Evolutionary conservation across 2,888 invertebrate species (phyloP).

Genomic region (Chaitophorus viminalis): DNA sequence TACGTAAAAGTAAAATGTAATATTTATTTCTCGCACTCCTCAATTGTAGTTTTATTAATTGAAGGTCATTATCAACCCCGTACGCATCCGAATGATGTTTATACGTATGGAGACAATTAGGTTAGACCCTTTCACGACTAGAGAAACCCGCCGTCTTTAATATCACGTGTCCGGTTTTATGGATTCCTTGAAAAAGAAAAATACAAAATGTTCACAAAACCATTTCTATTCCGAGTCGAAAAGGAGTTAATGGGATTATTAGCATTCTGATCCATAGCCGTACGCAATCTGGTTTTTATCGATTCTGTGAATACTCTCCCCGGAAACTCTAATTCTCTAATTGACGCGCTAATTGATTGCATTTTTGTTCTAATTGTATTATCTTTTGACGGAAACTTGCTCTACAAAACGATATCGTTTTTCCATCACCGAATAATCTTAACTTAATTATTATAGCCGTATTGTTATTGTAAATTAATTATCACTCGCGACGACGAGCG

Average conservation of each 20-base stretch:
- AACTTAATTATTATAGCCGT: neutral
- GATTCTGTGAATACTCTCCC: conserved; percentile 41
- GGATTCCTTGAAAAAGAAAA: conserved; percentile 47
- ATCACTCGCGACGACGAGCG: neutral
- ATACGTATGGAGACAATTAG: conserved; percentile 49
- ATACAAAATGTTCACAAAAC: conserved; percentile 28
- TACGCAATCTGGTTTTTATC: conserved; percentile 57
- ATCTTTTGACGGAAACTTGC: neutral
- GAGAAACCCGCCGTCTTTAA: conserved; percentile 42
- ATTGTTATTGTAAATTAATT: neutral
- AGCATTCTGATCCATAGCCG: conserved; percentile 46
- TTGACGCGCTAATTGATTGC: conserved; percentile 55
- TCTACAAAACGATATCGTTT: neutral
- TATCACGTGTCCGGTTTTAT: conserved; percentile 52
- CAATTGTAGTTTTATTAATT: conserved; percentile 16
- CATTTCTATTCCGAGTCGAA: conserved; percentile 55
- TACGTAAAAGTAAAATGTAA: conserved; percentile 31
- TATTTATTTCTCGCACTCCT: conserved; percentile 33
- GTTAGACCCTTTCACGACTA: conserved; percentile 56
- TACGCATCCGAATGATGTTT: conserved; percentile 21
- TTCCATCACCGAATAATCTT: neutral
- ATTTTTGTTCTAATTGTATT: conserved; percentile 45
- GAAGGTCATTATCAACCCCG: conserved; percentile 53
- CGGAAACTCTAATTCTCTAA: conserved; percentile 54
- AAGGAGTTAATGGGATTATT: conserved; percentile 57